Percentiles rank a stretch among this genome's conserved stretches.
These are phyloP conservation scores for Sebastes elongatus DNA, from an alignment of 2,797 vertebrate species.

Conservation along the genomic window DNA sequence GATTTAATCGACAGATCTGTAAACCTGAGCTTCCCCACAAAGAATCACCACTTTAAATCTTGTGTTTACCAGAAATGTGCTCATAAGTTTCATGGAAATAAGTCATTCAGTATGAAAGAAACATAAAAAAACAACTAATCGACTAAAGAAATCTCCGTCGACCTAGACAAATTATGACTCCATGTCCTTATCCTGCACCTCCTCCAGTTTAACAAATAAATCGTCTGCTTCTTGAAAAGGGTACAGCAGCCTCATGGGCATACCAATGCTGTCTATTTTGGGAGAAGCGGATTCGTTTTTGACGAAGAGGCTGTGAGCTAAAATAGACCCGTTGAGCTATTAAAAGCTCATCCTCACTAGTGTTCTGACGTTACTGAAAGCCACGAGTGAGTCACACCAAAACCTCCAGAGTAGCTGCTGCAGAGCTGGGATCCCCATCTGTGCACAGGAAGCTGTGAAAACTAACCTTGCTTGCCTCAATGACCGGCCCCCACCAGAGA, in stretches of 20 bases:
- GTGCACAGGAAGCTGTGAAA: slow-evolving; percentile 61
- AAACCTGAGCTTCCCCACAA: too few relatives aligned
- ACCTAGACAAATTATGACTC: not conserved
- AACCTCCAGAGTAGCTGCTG: slow-evolving; percentile 67
- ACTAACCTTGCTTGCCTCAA: slow-evolving; percentile 31
- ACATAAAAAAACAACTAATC: not conserved
- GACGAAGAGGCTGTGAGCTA: slow-evolving; percentile 55
- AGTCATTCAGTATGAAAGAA: too few relatives aligned
- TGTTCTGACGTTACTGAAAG: slow-evolving; percentile 67
- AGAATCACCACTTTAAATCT: too few relatives aligned
- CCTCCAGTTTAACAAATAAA: slow-evolving; percentile 16
- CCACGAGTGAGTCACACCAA: slow-evolving; percentile 72
- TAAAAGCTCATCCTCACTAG: slow-evolving; percentile 66
- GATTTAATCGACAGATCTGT: too few relatives aligned
- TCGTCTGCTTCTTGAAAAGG: slow-evolving; percentile 36
- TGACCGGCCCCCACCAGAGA: slow-evolving; percentile 12
- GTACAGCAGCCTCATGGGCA: slow-evolving; percentile 33
- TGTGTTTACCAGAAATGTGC: too few relatives aligned
- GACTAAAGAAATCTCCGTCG: too few relatives aligned
- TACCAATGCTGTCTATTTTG: slow-evolving; percentile 55
- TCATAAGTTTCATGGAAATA: too few relatives aligned
- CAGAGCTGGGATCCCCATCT: slow-evolving; percentile 63
- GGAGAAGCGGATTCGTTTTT: slow-evolving; percentile 43
- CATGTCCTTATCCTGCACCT: not conserved
- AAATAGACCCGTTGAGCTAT: slow-evolving; percentile 70